Evolutionary conservation across 2,113 vertebrate species (phyloP), one percentile per base, ranked within the genome.

Genomic region (Theristicus caerulescens): DNA sequence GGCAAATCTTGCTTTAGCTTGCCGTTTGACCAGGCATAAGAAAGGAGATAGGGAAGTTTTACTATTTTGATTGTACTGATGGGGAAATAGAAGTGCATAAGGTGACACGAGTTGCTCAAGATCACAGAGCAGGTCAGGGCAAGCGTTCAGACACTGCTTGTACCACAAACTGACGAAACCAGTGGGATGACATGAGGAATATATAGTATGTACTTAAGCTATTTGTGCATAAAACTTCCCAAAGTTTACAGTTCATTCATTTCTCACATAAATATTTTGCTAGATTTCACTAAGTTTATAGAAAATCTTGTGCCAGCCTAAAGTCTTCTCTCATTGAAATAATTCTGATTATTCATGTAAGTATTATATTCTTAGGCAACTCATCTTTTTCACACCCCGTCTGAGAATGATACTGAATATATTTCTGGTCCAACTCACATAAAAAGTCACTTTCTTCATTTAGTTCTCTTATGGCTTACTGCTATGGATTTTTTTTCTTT

Each of bases 1-100:
- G 78, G 66, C 25, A 83, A 40, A 77, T 44, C 66, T 82, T 59
- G 26, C 44, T 82, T 46, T 72, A 70, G 58, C 46, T 77, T 89
- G 58, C 29, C 1, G 1, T 87, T 49, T 82, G 71, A 89, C 40
- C 25, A 36, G 21, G 42, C 36, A 5, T 24, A 42, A 79, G 65
- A 40, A 59, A 82, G 73, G 34, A 91, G 58, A 87, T n/a, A 46
- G 74, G 86, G 78, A 91, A 94, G 55, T 91, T 72, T 96, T 93
- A 58, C n/a, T 77, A 13, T n/a, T 76, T 82, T 47, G 80, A 66
- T 77, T 64, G 38, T 44, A 70, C 38, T 25, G 51, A 52, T 64
- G 46, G 87, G 51, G 87, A 91, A 96, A 95, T 2, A 66, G 71
- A 89, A 85, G 82, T n/a, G 83, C 21, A 77, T 61, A 55, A 81